phyloP scores from a whole-genome alignment of 2,113 vertebrate species.

The Baryphthengus martii region DNA sequence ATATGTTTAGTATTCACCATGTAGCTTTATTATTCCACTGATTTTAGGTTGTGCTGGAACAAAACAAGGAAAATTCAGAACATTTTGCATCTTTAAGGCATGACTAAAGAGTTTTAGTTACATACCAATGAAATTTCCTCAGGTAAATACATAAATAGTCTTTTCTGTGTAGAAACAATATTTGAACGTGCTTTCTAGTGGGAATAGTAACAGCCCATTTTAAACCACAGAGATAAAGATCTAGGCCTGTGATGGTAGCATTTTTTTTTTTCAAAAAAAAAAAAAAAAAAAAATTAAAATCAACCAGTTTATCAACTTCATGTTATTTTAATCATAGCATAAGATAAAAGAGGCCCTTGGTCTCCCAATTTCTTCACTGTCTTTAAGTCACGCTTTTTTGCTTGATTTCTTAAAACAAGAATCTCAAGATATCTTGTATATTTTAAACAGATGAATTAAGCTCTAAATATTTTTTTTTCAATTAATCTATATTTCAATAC shows the following conservation, averaged over 20 bases:
- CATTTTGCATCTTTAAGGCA: neutral
- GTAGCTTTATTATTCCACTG: neutral
- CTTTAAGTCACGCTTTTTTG: neutral
- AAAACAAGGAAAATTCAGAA: neutral
- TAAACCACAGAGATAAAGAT: neutral
- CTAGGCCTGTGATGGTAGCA: neutral
- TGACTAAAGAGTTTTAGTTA: constrained; percentile 53
- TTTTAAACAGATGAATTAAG: neutral
- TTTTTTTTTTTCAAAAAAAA: neutral
- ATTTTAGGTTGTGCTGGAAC: neutral
- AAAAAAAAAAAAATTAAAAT: neutral
- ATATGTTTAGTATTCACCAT: neutral
- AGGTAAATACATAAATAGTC: constrained; percentile 16
- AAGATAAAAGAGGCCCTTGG: neutral
- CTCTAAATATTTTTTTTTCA: neutral
- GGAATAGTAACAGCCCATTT: constrained; percentile 24
- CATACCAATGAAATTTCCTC: neutral
- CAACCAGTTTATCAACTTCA: neutral
- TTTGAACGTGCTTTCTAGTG: constrained; percentile 41
- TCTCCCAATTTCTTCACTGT: neutral
- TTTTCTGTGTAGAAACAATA: constrained; percentile 46
- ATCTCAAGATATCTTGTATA: fast-evolving
- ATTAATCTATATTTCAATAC: neutral
- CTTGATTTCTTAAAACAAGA: neutral
- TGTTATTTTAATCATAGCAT: neutral